phyloP scores from a whole-genome alignment of 2,797 vertebrate genomes.

The Tenualosa thibaudeaui region DNA sequence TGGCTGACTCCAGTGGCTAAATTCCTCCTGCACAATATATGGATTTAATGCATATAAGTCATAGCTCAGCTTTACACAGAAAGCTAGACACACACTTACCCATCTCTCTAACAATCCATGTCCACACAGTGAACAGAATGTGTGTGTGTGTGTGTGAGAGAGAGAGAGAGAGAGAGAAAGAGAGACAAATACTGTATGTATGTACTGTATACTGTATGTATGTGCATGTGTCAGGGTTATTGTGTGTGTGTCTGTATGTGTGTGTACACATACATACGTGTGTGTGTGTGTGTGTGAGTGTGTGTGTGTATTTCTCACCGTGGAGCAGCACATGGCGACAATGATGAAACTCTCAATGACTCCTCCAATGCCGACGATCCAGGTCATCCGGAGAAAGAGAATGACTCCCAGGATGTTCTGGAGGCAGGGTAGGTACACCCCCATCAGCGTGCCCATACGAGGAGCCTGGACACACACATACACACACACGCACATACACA shows the following conservation, averaged over 20 bases:
- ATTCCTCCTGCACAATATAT: too few species aligned
- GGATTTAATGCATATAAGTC: too few species aligned
- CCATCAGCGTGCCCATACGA: conserved; percentile 96
- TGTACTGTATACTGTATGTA: too few species aligned
- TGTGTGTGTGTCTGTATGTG: neutral
- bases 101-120: too few species aligned
- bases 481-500: neutral
- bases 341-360: conserved; percentile 95
- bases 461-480: conserved; percentile 57
- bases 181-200: too few species aligned
- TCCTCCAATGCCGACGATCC: conserved; percentile 94
- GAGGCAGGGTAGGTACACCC: conserved; percentile 95
- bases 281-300: conserved; percentile 16
- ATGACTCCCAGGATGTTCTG: conserved; percentile 99
- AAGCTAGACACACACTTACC: too few species aligned
- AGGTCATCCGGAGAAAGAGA: conserved; percentile 96
- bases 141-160: too few species aligned
- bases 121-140: too few species aligned
- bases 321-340: conserved; percentile 97
- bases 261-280: neutral
- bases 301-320: conserved; percentile 72
- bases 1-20: too few species aligned
- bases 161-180: too few species aligned
- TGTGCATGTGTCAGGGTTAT: too few species aligned
- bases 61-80: too few species aligned